phyloP scores from a whole-genome alignment of 1,140 invertebrate genomes.

The Drosophila sturtevanti region DNA sequence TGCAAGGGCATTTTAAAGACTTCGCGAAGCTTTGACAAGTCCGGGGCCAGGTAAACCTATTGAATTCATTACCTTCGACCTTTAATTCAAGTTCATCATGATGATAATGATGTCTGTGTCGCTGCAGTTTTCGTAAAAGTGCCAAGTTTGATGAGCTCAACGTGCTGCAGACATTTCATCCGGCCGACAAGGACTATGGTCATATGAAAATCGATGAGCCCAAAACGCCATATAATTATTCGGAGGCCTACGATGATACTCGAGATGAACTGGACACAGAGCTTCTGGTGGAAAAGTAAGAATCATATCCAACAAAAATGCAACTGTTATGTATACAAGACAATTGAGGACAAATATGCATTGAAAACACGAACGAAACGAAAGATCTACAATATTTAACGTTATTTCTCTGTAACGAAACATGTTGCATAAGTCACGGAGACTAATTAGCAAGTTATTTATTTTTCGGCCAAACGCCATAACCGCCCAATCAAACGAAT shows the following conservation, averaged over 20 bases:
- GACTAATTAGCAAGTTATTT: too few relatives aligned
- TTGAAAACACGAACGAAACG: too few relatives aligned
- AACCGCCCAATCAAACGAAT: too few relatives aligned
- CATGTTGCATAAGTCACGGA: too few relatives aligned
- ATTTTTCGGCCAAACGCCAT: too few relatives aligned
- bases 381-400: too few relatives aligned
- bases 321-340: too few relatives aligned
- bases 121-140: constrained; percentile 87
- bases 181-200: constrained; percentile 99
- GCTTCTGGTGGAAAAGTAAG: constrained; percentile 89
- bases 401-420: too few relatives aligned
- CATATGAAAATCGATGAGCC: constrained; percentile 99
- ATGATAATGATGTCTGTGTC: constrained; percentile 9
- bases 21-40: constrained; percentile 93
- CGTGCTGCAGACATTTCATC: constrained; percentile 98
- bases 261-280: constrained; percentile 90
- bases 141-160: constrained; percentile 99
- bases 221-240: constrained; percentile 96
- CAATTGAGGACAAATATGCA: too few relatives aligned
- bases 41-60: constrained; percentile 77
- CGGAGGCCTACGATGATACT: constrained; percentile 88
- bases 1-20: constrained; percentile 96
- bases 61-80: constrained; percentile 32
- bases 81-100: constrained; percentile 5
- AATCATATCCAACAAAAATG: not conserved